Conservation (phyloP, 2,113 vertebrate genomes). For the Beaufortia kweichowensis region DNA sequence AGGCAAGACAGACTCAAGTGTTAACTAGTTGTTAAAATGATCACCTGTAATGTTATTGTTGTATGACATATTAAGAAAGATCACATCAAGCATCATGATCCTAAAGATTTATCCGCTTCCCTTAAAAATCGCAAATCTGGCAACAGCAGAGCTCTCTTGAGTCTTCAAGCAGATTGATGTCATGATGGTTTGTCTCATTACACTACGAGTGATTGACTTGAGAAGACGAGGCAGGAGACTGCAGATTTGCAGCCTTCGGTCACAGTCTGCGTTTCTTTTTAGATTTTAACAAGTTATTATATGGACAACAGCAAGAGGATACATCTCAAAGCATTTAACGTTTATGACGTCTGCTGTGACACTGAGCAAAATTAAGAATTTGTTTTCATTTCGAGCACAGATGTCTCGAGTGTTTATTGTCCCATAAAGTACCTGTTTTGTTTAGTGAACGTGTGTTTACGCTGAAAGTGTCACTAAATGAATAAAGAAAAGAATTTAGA, state of each 20-base stretch:
- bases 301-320: neutral
- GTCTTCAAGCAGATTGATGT: constrained; percentile 25
- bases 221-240: neutral
- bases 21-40: neutral
- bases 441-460: neutral
- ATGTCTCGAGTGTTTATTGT: neutral
- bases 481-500: constrained; percentile 20
- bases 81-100: neutral
- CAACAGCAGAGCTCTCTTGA: neutral
- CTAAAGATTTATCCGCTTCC: neutral
- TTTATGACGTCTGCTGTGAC: neutral
- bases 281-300: constrained; percentile 15
- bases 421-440: neutral
- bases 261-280: neutral
- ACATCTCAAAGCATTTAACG: neutral
- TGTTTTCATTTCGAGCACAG: too few relatives aligned
- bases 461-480: neutral
- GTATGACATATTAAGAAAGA: neutral
- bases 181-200: constrained; percentile 18
- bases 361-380: neutral
- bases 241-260: constrained; percentile 4
- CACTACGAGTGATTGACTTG: constrained; percentile 24
- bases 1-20: too few relatives aligned
- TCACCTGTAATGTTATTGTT: neutral
- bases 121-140: constrained; percentile 20